phyloP scores from a whole-genome alignment of 2,888 invertebrate genomes.

The Lasioglossum leucozonium region DNA sequence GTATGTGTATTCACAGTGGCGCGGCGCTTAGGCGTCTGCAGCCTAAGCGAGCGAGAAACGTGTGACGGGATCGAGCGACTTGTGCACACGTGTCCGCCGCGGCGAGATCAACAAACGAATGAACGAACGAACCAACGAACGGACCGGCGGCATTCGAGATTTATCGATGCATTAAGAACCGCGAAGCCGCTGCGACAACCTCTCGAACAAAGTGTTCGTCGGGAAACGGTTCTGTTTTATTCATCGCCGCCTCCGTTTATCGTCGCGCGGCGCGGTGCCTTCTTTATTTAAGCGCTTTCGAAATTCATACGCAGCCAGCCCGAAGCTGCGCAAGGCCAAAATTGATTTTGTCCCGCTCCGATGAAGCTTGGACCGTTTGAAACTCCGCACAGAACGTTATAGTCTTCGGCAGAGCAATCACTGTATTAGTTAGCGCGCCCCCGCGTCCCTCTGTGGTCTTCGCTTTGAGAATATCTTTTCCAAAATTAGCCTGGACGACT shows the following conservation, averaged over 20 bases:
- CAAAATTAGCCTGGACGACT: background rate
- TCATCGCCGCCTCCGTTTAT: background rate
- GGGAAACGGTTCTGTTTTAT: slow-evolving; percentile 41
- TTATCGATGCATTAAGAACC: slow-evolving; percentile 69
- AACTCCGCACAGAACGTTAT: background rate
- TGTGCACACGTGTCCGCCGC: slow-evolving; percentile 3
- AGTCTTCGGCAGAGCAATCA: background rate
- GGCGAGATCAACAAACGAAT: slow-evolving; percentile 26
- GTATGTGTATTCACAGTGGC: background rate
- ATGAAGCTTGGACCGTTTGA: background rate
- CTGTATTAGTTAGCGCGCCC: background rate
- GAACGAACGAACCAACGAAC: slow-evolving; percentile 36
- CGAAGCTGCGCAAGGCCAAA: background rate
- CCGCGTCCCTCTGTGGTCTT: background rate
- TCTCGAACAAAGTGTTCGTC: slow-evolving; percentile 37
- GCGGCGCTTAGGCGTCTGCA: background rate
- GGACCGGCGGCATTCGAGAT: slow-evolving; percentile 47
- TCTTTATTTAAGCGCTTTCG: slow-evolving; percentile 1
- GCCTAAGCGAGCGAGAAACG: slow-evolving; percentile 37
- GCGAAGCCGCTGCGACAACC: slow-evolving; percentile 24
- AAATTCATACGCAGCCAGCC: background rate
- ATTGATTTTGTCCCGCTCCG: background rate
- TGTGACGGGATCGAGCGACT: slow-evolving; percentile 45
- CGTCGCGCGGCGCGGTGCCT: background rate
- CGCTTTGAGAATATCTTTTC: background rate